Conservation (phyloP, 2,888 invertebrate genomes). For the Copidosoma aretas region DNA sequence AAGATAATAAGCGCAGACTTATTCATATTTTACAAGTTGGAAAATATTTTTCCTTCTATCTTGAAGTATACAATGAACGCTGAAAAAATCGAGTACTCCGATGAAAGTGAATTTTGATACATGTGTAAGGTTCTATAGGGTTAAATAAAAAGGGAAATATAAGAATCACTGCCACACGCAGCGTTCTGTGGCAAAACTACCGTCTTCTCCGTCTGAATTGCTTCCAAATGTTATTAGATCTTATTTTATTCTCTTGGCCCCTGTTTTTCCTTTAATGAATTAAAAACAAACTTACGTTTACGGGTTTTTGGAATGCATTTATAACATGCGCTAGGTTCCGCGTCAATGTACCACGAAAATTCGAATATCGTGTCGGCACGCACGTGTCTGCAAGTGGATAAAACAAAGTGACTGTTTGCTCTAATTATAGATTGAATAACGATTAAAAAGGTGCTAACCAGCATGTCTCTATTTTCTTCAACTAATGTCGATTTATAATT, state of each 20-base stretch:
- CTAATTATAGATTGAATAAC: conserved; percentile 15
- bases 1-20: no score
- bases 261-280: not conserved
- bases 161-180: conserved; percentile 27
- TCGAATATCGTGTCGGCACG: no score
- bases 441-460: conserved; percentile 44
- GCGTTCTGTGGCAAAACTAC: conserved; percentile 20
- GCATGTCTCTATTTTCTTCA: conserved; percentile 30
- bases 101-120: conserved; percentile 30
- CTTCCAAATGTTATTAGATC: not conserved
- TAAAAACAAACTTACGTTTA: no score
- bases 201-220: no score
- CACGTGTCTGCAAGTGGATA: no score
- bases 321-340: no score
- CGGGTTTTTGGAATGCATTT: no score
- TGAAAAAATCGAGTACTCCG: no score
- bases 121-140: conserved; percentile 21
- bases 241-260: not conserved
- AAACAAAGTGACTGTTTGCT: no score
- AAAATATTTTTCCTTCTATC: conserved; percentile 7
- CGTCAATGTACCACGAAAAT: no score
- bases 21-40: no score
- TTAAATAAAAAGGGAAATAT: conserved; percentile 3
- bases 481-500: conserved; percentile 34
- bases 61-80: no score